Evolutionary conservation across 2,888 invertebrate genomes (phyloP).

Genomic region (Conomelus anceps): DNA sequence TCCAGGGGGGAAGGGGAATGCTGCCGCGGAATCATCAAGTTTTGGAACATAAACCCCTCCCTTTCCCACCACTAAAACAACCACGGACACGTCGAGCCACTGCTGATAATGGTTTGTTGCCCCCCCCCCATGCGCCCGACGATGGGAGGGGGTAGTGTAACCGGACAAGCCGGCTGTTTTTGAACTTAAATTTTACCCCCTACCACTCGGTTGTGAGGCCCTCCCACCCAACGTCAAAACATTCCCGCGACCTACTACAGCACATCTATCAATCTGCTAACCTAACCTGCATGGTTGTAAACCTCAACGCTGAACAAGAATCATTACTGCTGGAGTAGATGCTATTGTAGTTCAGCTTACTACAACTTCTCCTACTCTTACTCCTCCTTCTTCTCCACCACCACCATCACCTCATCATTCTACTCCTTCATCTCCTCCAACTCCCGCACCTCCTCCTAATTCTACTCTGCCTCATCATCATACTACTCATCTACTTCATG

Average conservation of each 20-base stretch:
- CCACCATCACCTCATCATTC: too few relatives aligned
- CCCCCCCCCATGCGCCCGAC: neutral
- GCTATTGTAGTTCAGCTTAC: too few relatives aligned
- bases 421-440: too few relatives aligned
- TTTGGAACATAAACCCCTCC: neutral
- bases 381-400: neutral
- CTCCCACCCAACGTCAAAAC: neutral
- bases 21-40: neutral
- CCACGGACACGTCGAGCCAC: too few relatives aligned
- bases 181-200: neutral
- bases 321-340: neutral
- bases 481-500: too few relatives aligned
- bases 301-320: neutral
- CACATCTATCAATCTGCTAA: neutral
- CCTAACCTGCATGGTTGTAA: neutral
- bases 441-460: too few relatives aligned
- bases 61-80: neutral
- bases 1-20: neutral
- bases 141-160: neutral
- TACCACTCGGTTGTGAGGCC: neutral
- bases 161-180: neutral
- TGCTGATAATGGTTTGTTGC: neutral
- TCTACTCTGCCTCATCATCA: too few relatives aligned
- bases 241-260: neutral
- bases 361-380: neutral